These are phyloP conservation scores for Pomacea maculata DNA, from an alignment of 1,140 invertebrate genomes.

Conservation along the genomic window DNA sequence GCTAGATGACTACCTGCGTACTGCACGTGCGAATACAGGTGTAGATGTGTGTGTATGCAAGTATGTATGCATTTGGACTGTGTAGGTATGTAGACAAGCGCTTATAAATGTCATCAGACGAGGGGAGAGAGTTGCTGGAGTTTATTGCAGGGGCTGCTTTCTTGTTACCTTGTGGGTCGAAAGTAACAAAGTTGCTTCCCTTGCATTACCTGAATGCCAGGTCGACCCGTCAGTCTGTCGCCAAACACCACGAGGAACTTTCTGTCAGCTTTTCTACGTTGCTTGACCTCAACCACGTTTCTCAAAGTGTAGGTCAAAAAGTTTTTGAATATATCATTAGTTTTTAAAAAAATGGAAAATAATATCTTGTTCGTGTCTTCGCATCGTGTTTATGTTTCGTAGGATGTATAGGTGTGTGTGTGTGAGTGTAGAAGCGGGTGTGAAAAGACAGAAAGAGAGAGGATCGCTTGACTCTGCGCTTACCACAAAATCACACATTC, in stretches of 20 bases:
- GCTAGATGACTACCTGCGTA: background rate
- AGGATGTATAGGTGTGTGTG: background rate
- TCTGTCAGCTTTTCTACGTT: background rate
- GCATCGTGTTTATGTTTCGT: conserved; percentile 1
- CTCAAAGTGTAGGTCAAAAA: background rate
- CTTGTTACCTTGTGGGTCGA: background rate
- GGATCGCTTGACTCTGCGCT: too few relatives aligned
- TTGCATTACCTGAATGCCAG: background rate
- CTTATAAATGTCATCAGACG: background rate
- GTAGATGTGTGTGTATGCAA: conserved; percentile 2
- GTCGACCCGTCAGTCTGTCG: background rate
- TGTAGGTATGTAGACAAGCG: background rate
- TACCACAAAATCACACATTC: too few relatives aligned
- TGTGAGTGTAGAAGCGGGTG: background rate
- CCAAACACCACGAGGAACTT: background rate
- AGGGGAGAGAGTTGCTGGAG: background rate
- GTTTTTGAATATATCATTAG: background rate
- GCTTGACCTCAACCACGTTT: background rate
- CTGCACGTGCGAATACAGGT: background rate
- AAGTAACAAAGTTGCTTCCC: background rate
- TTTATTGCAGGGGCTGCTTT: too few relatives aligned
- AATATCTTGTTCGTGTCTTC: background rate
- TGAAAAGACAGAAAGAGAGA: too few relatives aligned
- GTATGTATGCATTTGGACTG: background rate
- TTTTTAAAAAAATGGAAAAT: background rate